Base-by-base conservation (phyloP, 2,888 invertebrate genomes). In the Caenorhabditis angaria region DNA sequence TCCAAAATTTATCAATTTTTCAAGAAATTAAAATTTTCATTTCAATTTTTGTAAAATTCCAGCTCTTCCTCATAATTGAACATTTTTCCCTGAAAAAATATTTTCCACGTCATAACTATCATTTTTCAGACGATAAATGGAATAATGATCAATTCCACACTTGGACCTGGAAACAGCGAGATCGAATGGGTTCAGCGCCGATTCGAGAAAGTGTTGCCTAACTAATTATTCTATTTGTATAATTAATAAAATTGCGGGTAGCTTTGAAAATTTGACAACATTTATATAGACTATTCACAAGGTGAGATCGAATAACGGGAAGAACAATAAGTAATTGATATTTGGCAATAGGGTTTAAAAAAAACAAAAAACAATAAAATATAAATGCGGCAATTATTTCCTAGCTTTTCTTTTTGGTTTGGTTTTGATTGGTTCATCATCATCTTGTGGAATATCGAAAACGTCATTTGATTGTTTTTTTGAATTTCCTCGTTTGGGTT, bases 111-210 rank as follows among this genome's bases (percentile, higher is more conserved):
- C 5, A 3, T 24, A 10, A 35, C 14, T 60, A 20, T 25, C n/a
- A n/a, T n/a, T n/a, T 48, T 60, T 25, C 25, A 60, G 72, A 73
- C 22, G 65, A 68, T 1, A 56, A 63, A 32, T 73, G 69, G 69
- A 56, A 61, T 1, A 60, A 72, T 25, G 63, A 67, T 55, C 69
- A 72, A 28, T 68, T 65, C 29, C 72, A 73, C 32, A 73, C 73
- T 12, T 69, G 68, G 73, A 73, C 73, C 2, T 73, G 73, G 73
- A 72, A 72, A 53, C 66, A 71, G 22, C 65, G 73, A 28, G 48
- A 48, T 24, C 54, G 55, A 24, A 2, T 58, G 8, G 54, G 54
- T 27, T 18, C 29, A 8, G 54, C 64, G 20, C 67, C 65, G 12
- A 67, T 68, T 35, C 68, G 73, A 25, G 73, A 73, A 53, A 73